Conservation (phyloP, 2,113 vertebrate genomes). For the Glareola pratincola region DNA sequence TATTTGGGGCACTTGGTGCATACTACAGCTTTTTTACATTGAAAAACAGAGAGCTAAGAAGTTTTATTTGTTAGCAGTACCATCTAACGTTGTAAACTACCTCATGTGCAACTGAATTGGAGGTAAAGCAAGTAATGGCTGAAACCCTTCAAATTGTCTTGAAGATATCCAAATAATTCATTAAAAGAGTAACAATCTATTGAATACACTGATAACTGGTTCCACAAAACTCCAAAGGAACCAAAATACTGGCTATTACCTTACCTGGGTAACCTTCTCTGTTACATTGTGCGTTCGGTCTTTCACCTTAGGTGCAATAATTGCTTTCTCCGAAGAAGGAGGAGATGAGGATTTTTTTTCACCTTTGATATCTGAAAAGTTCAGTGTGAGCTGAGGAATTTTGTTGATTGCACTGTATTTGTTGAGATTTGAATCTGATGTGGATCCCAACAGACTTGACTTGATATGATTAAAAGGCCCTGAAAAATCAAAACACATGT, state of each 20-base stretch:
- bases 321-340: conserved; percentile 93
- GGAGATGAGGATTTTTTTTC: conserved; percentile 94
- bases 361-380: conserved; percentile 91
- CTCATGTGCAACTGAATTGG: not conserved
- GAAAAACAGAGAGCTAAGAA: not conserved
- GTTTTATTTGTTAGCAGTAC: not conserved
- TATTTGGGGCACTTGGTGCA: not conserved
- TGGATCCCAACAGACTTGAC: conserved; percentile 95
- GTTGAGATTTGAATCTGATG: conserved; percentile 98
- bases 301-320: conserved; percentile 98
- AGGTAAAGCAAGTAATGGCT: not conserved
- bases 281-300: conserved; percentile 98
- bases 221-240: not conserved
- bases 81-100: not conserved
- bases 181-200: not conserved
- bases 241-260: not conserved
- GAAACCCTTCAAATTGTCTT: not conserved
- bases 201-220: not conserved
- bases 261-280: conserved; percentile 98
- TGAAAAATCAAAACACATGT: conserved; percentile 69
- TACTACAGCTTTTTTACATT: not conserved
- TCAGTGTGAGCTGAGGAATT: conserved; percentile 96
- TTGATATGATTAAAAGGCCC: conserved; percentile 97
- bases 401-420: conserved; percentile 99
- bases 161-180: not conserved